Evolutionary conservation across 2,888 invertebrate genomes (phyloP).

Genomic region (Oligia strigilis): DNA sequence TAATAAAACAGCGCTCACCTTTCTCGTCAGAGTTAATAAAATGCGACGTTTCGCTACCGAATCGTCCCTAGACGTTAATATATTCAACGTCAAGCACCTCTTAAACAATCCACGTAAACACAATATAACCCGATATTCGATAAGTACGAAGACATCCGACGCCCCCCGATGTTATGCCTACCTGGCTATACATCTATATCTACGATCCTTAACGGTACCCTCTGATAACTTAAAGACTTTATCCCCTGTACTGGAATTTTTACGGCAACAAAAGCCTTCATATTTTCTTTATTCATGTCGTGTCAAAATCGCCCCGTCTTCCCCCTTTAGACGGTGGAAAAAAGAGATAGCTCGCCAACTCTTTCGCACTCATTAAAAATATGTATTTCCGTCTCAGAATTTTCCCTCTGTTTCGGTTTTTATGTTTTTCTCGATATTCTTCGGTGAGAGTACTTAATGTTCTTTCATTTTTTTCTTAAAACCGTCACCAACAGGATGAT

Average conservation of each 20-base stretch:
- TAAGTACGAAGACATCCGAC: slow-evolving; percentile 78
- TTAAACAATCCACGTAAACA: slow-evolving; percentile 80
- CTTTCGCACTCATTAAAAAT: slow-evolving; percentile 84
- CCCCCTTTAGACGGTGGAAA: slow-evolving; percentile 81
- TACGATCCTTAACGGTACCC: slow-evolving; percentile 79
- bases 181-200: slow-evolving; percentile 61
- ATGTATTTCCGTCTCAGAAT: slow-evolving; percentile 77
- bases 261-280: slow-evolving; percentile 90
- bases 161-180: slow-evolving; percentile 60
- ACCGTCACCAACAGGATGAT: slow-evolving; percentile 86
- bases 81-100: slow-evolving; percentile 85
- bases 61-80: slow-evolving; percentile 81
- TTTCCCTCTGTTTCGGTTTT: slow-evolving; percentile 84
- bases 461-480: slow-evolving; percentile 77
- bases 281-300: slow-evolving; percentile 90
- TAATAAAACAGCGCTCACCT: slow-evolving; percentile 59
- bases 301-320: slow-evolving; percentile 87
- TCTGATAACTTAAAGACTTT: slow-evolving; percentile 90
- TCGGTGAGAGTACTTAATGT: slow-evolving; percentile 78
- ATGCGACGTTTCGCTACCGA: slow-evolving; percentile 70
- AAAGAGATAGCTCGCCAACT: slow-evolving; percentile 85
- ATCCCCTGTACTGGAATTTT: slow-evolving; percentile 90
- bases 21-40: slow-evolving; percentile 71
- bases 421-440: slow-evolving; percentile 87
- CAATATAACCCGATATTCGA: slow-evolving; percentile 80